phyloP scores from a whole-genome alignment of 2,888 invertebrate species.

The Pachymerium ferrugineum region DNA sequence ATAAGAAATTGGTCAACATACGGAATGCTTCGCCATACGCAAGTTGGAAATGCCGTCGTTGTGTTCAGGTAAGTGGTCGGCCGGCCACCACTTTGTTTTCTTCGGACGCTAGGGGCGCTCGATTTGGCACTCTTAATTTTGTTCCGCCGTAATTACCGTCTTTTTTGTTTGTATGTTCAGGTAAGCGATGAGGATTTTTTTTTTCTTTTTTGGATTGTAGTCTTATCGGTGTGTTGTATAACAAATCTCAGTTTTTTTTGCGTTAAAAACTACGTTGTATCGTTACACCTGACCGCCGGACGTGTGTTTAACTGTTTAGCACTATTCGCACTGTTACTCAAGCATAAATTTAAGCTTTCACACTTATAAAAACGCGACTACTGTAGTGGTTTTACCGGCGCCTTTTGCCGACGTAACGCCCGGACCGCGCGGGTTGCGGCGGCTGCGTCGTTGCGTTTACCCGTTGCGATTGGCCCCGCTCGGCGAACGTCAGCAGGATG shows the following conservation, averaged over 20 bases:
- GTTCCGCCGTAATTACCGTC: neutral
- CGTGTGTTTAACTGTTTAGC: conserved; percentile 2
- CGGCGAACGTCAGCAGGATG: neutral
- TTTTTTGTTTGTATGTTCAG: neutral
- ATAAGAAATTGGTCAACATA: neutral
- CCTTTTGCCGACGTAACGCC: neutral
- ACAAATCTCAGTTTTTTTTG: neutral
- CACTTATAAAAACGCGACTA: neutral
- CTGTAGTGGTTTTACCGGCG: neutral
- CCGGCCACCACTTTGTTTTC: neutral
- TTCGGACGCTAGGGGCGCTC: conserved; percentile 1
- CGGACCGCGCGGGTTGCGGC: neutral
- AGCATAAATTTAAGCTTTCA: neutral
- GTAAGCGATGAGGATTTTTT: neutral
- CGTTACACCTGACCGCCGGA: neutral
- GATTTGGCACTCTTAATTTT: neutral
- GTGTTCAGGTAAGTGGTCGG: conserved; percentile 15
- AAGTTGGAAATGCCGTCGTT: neutral
- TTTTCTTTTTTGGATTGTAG: neutral
- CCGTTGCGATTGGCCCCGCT: neutral
- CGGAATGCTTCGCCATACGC: conserved; percentile 4
- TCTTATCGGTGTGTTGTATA: neutral
- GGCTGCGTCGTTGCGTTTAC: neutral
- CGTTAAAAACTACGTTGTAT: neutral
- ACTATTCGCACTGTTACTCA: neutral